Evolutionary conservation across 2,888 invertebrate species (phyloP).

Genomic region (Ypsolopha scabrella): DNA sequence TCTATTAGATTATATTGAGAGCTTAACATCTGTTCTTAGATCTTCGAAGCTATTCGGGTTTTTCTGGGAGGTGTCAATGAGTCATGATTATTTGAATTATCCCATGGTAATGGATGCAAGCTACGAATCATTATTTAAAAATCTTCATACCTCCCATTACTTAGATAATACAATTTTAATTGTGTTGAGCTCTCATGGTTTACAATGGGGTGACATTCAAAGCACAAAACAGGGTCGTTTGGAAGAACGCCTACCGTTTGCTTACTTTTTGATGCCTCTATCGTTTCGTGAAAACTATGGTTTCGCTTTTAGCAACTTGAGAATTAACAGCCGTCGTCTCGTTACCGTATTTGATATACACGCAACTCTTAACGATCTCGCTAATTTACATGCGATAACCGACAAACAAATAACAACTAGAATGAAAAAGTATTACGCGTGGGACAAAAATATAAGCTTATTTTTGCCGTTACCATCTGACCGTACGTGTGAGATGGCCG

Average conservation of each 20-base stretch:
- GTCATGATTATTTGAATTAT: conserved; percentile 87
- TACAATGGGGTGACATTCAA: conserved; percentile 87
- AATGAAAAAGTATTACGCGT: conserved; percentile 31
- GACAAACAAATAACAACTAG: conserved; percentile 43
- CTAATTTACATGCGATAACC: conserved; percentile 59
- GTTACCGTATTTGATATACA: conserved; percentile 87
- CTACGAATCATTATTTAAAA: conserved; percentile 70
- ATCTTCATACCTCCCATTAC: conserved; percentile 58
- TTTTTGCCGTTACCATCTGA: conserved; percentile 78
- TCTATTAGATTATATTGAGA: conserved; percentile 77
- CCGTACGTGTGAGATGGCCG: conserved; percentile 82
- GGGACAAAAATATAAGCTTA: conserved; percentile 77
- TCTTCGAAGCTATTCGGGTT: conserved; percentile 80
- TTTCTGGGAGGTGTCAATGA: conserved; percentile 86
- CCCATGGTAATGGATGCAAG: conserved; percentile 79
- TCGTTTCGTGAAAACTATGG: conserved; percentile 76
- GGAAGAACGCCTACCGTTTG: conserved; percentile 89
- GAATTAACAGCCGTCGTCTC: conserved; percentile 74
- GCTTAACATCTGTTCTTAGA: conserved; percentile 71
- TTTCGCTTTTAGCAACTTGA: conserved; percentile 73
- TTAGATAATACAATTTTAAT: conserved; percentile 78
- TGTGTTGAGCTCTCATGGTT: conserved; percentile 90
- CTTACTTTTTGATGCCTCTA: conserved; percentile 78
- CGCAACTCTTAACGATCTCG: conserved; percentile 80
- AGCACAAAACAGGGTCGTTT: conserved; percentile 87